Evolutionary conservation across 2,888 invertebrate genomes (phyloP), one percentile per base, ranked within the genome.

Genomic region (Rugalucina vietnamica): DNA sequence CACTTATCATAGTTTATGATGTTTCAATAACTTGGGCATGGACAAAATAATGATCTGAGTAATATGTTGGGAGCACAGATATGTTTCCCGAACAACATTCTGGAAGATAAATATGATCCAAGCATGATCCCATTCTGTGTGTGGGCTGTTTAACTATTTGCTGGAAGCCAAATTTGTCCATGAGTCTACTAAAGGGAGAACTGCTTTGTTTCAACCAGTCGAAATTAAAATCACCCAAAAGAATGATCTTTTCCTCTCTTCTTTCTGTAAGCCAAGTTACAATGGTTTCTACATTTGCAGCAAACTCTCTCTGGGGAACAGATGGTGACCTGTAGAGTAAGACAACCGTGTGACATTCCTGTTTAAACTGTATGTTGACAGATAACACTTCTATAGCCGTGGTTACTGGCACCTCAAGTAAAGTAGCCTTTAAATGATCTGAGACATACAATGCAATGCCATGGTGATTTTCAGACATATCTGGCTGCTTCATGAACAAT

Each of bases 361-460:
- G 60, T 27, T 39, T n/a, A n/a, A 34, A 65, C 18, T 57, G n/a
- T 8, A 74, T 18, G 24, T 74, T 69, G 65, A 69, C 50, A 74
- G n/a, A 65, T 39, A 79, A 65, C 50, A 65, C 74, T 79, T 79
- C 79, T 39, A 79, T 73, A 18, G 43, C 34, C 65, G 72, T 34
- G n/a, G 18, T 34, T 12, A 65, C 3, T 34, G 65, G 34, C 18
- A 65, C 18, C 18, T 65, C 2, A 29, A 65, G 34, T 2, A 21
- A 10, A 18, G 18, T 65, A 18, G 65, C 60, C 27, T 65, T 39
- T 5, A 73, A 65, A 24, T 27, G n/a, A 29, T 34, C 12, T 60
- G 32, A 77, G 50, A 65, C 36, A 57, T 76, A 81, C 32, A 70
- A 57, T 12, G 73, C 77, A 50, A 82, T 65, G n/a, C 82, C 78